Conservation (phyloP, 1,140 invertebrate species). For the Lycorma delicatula region DNA sequence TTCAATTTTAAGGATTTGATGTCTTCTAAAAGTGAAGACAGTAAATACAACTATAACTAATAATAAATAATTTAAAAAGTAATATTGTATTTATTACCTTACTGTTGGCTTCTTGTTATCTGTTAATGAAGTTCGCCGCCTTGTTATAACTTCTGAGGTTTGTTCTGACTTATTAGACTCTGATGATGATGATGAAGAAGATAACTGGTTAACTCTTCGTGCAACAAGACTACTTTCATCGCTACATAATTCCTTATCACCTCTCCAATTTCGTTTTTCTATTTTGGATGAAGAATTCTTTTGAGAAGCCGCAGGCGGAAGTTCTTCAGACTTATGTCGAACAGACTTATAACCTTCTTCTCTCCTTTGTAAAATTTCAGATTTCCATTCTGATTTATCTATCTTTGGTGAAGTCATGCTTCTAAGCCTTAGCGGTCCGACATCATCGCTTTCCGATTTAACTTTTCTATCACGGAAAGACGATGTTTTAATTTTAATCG, state of each 20-base stretch:
- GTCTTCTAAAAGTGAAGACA: too few species aligned
- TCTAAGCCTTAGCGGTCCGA: too few species aligned
- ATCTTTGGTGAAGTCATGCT: neutral
- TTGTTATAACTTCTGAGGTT: neutral
- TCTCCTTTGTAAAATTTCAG: neutral
- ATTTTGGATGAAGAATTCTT: too few species aligned
- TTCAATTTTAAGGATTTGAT: too few species aligned
- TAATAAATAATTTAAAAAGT: too few species aligned
- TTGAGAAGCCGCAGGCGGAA: neutral
- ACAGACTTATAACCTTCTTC: neutral
- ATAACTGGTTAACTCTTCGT: slow-evolving; percentile 21
- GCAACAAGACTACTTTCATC: slow-evolving; percentile 17
- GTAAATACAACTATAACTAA: too few species aligned
- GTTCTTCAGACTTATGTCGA: slow-evolving; percentile 4
- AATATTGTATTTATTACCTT: too few species aligned
- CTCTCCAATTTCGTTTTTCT: slow-evolving; percentile 5
- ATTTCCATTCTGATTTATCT: too few species aligned
- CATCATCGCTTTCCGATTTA: neutral
- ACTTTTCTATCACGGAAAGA: neutral
- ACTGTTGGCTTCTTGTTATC: slow-evolving; percentile 13
- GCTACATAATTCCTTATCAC: neutral
- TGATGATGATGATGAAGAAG: slow-evolving; percentile 1
- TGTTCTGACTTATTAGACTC: neutral
- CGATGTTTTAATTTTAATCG: slow-evolving; percentile 19
- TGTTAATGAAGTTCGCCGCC: slow-evolving; percentile 13